These are phyloP conservation scores for Petrocephalus sullivani DNA, from an alignment of 2,797 vertebrate species.

Conservation along the genomic window DNA sequence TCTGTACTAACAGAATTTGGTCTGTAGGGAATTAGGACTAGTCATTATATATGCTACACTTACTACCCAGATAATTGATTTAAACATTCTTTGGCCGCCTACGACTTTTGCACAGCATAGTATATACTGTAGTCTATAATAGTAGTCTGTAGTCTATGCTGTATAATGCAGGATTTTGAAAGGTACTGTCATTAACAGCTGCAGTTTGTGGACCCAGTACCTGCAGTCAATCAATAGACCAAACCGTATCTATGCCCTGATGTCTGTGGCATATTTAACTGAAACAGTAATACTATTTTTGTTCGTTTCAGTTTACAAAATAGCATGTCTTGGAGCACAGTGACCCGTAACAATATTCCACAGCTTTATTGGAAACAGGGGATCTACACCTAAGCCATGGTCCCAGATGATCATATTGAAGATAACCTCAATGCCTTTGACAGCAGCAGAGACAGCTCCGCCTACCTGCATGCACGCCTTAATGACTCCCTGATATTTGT, in stretches of 20 bases:
- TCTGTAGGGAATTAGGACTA: neutral
- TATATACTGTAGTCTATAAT: neutral
- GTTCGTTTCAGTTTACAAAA: neutral
- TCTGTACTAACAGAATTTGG: neutral
- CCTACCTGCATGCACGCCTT: neutral
- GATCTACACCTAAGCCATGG: neutral
- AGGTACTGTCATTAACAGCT: neutral
- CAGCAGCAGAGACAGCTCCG: neutral
- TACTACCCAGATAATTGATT: neutral
- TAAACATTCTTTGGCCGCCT: neutral
- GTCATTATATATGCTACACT: neutral
- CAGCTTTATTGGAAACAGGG: neutral
- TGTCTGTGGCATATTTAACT: neutral
- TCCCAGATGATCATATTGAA: neutral
- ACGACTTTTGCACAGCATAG: neutral
- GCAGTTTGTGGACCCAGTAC: neutral
- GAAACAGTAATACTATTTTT: neutral
- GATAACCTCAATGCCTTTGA: neutral
- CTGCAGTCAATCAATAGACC: neutral
- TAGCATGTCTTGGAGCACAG: neutral
- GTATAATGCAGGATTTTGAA: neutral
- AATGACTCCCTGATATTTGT: neutral
- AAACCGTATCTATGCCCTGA: neutral
- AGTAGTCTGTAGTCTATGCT: neutral
- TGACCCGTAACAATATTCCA: neutral